Percentiles rank a stretch among this genome's conserved stretches.
phyloP scores from a whole-genome alignment of 2,797 vertebrate genomes.

The Neosilurus mollespiculum region DNA sequence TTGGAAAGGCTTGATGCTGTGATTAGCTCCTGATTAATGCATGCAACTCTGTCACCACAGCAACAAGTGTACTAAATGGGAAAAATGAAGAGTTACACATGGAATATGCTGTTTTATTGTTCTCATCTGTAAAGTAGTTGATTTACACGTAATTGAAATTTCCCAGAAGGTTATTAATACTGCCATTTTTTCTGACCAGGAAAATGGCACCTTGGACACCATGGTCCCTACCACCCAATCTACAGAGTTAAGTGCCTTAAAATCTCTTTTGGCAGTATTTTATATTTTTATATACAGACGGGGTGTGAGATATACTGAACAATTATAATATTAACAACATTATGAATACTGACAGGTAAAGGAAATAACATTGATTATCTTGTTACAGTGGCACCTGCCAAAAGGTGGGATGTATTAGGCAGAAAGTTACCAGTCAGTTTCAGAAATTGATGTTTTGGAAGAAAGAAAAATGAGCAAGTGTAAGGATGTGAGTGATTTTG shows the following conservation, averaged over 20 bases:
- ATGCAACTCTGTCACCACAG: neutral
- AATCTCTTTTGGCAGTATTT: neutral
- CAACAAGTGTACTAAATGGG: neutral
- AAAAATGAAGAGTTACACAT: neutral
- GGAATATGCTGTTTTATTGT: neutral
- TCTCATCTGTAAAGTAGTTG: neutral
- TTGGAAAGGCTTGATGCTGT: slow-evolving; percentile 10
- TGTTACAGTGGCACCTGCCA: too few species aligned
- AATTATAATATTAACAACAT: too few species aligned
- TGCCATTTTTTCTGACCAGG: slow-evolving; percentile 64
- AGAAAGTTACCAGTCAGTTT: too few species aligned
- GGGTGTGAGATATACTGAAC: too few species aligned
- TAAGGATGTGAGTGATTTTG: too few species aligned
- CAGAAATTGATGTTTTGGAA: too few species aligned
- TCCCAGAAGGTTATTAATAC: neutral
- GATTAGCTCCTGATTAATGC: slow-evolving; percentile 31
- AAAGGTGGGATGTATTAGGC: too few species aligned
- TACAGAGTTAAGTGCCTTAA: slow-evolving; percentile 78
- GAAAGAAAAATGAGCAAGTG: too few species aligned
- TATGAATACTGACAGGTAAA: too few species aligned
- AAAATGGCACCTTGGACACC: slow-evolving; percentile 97
- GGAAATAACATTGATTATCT: too few species aligned
- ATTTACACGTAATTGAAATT: neutral
- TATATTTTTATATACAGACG: neutral
- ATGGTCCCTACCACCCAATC: slow-evolving; percentile 78